A percentile compares a stretch with the other conserved stretches of the same genome.
phyloP scores from a whole-genome alignment of 35 echinoderm and acorn worm genomes.

The Holothuria glaberrima region DNA sequence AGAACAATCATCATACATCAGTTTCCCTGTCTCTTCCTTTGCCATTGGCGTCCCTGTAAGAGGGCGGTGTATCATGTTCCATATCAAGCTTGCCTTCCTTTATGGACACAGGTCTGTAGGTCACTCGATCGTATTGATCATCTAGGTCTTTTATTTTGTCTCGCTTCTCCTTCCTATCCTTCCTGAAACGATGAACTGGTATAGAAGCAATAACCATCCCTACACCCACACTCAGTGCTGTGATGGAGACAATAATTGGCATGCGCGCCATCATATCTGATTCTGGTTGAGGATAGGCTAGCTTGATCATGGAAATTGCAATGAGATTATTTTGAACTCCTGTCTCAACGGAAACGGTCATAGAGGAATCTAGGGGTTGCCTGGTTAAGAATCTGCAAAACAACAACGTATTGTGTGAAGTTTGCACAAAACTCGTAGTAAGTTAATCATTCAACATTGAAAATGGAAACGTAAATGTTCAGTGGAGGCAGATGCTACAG shows the following conservation, averaged over 20 bases:
- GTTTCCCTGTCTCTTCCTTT: background rate
- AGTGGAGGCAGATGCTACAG: no score
- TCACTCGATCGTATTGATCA: constrained; percentile 50
- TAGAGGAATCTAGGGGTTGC: constrained; percentile 65
- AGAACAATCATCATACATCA: background rate
- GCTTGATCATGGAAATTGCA: constrained; percentile 90
- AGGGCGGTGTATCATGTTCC: constrained; percentile 43
- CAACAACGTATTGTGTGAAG: background rate
- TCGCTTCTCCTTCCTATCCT: constrained; percentile 64
- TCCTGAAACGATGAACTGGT: constrained; percentile 72
- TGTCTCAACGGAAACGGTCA: constrained; percentile 88
- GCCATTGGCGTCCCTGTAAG: background rate
- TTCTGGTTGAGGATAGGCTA: constrained; percentile 93
- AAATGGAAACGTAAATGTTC: no score
- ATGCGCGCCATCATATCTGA: constrained; percentile 92
- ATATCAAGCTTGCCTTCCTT: constrained; percentile 16
- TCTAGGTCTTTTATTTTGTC: constrained; percentile 64
- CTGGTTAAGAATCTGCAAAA: constrained; percentile 73
- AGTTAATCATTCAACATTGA: no score
- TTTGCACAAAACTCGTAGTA: no score
- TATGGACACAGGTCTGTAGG: constrained; percentile 2
- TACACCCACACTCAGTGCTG: constrained; percentile 76
- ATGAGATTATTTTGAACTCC: constrained; percentile 97
- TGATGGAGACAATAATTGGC: constrained; percentile 86
- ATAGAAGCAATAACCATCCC: constrained; percentile 76